Percentiles rank a stretch among this genome's conserved stretches.
phyloP scores from a whole-genome alignment of 2,113 vertebrate genomes.

The Camelus dromedarius region DNA sequence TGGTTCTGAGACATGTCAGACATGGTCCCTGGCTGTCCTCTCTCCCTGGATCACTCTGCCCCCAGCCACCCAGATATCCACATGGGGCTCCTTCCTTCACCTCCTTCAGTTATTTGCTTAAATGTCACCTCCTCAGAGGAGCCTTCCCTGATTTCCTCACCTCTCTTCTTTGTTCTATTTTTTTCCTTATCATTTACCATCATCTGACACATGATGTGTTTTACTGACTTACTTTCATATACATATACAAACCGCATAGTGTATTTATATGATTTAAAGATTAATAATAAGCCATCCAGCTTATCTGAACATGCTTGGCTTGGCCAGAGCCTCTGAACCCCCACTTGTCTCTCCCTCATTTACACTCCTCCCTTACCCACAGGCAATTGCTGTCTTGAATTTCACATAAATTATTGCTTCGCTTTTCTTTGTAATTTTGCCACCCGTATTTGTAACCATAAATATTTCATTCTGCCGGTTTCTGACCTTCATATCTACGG shows the following conservation, averaged over 20 bases:
- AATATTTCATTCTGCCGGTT: background rate
- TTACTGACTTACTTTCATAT: background rate
- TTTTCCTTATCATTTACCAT: background rate
- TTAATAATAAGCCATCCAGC: background rate
- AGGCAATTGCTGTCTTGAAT: background rate
- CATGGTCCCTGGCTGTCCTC: background rate
- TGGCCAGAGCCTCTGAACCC: background rate
- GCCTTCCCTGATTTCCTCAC: background rate
- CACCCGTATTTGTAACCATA: background rate
- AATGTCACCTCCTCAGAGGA: constrained; percentile 1
- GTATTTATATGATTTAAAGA: background rate
- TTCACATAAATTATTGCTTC: background rate
- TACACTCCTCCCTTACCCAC: background rate
- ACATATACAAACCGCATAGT: background rate
- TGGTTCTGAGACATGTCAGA: background rate
- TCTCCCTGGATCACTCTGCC: background rate
- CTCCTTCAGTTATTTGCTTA: background rate
- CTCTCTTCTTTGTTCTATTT: background rate
- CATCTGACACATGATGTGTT: background rate
- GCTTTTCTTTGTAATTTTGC: background rate
- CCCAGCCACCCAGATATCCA: background rate
- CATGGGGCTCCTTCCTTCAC: background rate
- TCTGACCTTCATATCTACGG: background rate
- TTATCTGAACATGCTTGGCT: background rate
- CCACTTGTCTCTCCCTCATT: background rate